phyloP scores from a whole-genome alignment of 2,113 vertebrate species.

The Emydura subglobosa region DNA sequence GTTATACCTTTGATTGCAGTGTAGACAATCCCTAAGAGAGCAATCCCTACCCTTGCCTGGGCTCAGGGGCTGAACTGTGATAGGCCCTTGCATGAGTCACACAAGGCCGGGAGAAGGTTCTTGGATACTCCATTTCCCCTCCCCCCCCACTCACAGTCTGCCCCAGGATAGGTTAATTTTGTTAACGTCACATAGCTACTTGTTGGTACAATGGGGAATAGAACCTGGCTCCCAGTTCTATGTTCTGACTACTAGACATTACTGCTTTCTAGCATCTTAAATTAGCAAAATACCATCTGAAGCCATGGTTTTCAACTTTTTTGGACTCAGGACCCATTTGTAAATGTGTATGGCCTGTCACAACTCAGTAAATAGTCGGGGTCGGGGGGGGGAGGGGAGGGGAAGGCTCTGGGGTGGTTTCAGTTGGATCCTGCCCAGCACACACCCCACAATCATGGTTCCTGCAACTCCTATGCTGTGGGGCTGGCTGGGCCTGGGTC shows the following conservation, averaged over 20 bases:
- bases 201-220: accelerated
- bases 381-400: too few species aligned
- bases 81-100: accelerated
- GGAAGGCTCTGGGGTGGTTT: too few species aligned
- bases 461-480: too few species aligned
- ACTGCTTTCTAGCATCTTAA: not conserved
- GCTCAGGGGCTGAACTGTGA: not conserved
- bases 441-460: too few species aligned
- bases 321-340: too few species aligned
- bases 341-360: too few species aligned
- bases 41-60: not conserved
- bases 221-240: not conserved
- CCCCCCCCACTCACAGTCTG: not conserved
- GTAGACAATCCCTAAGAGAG: not conserved
- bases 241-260: not conserved
- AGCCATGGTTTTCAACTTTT: too few species aligned
- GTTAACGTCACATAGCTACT: too few species aligned
- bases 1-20: not conserved
- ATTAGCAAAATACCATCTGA: not conserved
- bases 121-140: not conserved
- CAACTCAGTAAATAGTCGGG: too few species aligned
- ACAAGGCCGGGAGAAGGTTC: too few species aligned
- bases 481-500: too few species aligned
- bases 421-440: too few species aligned
- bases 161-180: not conserved